Evolutionary conservation across 2,113 vertebrate genomes (phyloP).

Genomic region (Neotragus pygmaeus): DNA sequence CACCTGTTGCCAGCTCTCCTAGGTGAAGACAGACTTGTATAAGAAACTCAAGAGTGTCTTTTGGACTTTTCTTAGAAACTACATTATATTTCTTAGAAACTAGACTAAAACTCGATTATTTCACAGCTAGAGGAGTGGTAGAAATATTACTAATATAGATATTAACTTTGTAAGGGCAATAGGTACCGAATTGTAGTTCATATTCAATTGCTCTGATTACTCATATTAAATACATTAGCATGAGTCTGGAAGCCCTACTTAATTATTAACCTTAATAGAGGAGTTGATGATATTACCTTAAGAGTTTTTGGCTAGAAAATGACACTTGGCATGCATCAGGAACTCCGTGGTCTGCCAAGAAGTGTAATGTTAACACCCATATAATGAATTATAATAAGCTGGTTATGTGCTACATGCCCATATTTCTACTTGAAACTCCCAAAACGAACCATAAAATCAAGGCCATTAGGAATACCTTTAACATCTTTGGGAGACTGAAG

Average conservation of each 20-base stretch:
- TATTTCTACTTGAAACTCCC: conserved; percentile 43
- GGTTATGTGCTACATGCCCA: conserved; percentile 3
- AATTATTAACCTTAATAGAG: conserved; percentile 63
- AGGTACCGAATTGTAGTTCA: conserved; percentile 44
- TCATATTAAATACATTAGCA: conserved; percentile 52
- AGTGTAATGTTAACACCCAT: conserved; percentile 34
- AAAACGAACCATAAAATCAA: conserved; percentile 36
- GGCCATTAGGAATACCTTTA: neutral
- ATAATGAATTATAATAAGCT: conserved; percentile 44
- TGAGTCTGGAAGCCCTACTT: conserved; percentile 52
- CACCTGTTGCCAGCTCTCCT: neutral
- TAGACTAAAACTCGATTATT: neutral
- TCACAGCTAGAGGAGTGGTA: conserved; percentile 23
- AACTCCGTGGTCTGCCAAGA: conserved; percentile 53
- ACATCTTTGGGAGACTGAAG: neutral
- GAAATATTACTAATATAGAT: conserved; percentile 32
- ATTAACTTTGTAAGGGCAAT: conserved; percentile 36
- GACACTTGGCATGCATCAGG: conserved; percentile 31
- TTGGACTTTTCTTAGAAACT: neutral
- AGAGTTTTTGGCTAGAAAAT: conserved; percentile 56
- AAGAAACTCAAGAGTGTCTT: neutral
- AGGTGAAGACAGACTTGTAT: neutral
- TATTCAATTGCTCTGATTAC: conserved; percentile 51
- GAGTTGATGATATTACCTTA: conserved; percentile 57
- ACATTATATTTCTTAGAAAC: neutral